Base-by-base conservation (phyloP, 2,113 vertebrate species). In the Geothlypis trichas region DNA sequence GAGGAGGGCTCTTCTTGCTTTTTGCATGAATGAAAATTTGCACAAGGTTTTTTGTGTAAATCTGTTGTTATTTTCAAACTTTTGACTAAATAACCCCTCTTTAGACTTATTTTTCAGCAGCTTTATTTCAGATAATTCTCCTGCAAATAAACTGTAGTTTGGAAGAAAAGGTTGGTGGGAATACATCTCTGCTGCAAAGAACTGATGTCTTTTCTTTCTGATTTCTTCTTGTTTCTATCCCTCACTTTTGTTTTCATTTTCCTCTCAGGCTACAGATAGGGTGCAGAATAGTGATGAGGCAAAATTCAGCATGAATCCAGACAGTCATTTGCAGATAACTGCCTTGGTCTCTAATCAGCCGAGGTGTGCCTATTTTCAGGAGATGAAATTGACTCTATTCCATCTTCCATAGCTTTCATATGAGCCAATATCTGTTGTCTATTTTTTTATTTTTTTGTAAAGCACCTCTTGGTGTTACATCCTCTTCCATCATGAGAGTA, bases 271-370 rank as follows among this genome's bases (percentile, higher is more conserved):
- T 92, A 78, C 41, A 33, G 57, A 62, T 35, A 35, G 6, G n/a
- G 71, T 31, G 24, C 47, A 44, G 58, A 94, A 92, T 71, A 59
- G 23, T 0, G 11, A 96, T 95, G 92, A 96, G 79, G 39, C 39
- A 94, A 80, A 95, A 85, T 57, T 80, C 57, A 78, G 61, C 49
- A 63, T 75, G 88, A 92, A 90, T 84, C 75, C 92, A 89, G 42
- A 22, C 42, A 90, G 55, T 62, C 14, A 63, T 91, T 93, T 92
- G 41, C 78, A 91, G 78, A 63, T 76, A 96, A 87, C 37, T 61
- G 15, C 65, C 84, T 66, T 93, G 42, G 62, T 79, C 33, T 94
- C 61, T 58, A 89, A 90, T 94, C 90, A 95, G 78, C 30, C 24
- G 9, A 79, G 75, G 11, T 62, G 37, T 73, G 57, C 55, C 87